Conservation (phyloP, 2,888 invertebrate genomes). For the Lepidochrysops patricia region DNA sequence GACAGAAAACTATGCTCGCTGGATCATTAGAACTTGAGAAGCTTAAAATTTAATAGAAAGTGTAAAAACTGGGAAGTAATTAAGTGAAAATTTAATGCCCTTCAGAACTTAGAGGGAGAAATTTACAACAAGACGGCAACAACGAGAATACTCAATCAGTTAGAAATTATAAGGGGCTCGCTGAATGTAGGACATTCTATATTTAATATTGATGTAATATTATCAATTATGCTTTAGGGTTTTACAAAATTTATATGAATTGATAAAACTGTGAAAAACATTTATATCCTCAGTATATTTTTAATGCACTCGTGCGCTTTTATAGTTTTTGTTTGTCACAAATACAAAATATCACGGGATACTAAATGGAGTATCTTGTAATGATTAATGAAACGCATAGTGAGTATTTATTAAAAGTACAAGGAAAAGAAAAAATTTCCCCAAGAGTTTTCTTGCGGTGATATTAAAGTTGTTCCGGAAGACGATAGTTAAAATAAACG, state of each 20-base stretch:
- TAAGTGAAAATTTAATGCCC: conserved; percentile 68
- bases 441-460: background rate
- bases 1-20: background rate
- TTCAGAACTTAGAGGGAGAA: conserved; percentile 43
- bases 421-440: no score
- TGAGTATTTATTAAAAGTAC: no score
- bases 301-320: no score
- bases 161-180: conserved; percentile 1
- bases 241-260: no score
- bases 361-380: no score
- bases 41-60: conserved; percentile 39
- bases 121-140: conserved; percentile 15
- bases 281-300: no score
- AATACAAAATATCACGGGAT: no score
- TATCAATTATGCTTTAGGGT: no score
- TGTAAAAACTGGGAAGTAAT: conserved; percentile 67
- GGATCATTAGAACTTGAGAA: conserved; percentile 11
- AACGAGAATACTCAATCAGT: conserved; percentile 15
- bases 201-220: background rate
- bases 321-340: no score
- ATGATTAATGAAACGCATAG: no score
- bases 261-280: no score
- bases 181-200: background rate
- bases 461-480: background rate
- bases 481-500: background rate